Evolutionary conservation across 2,888 invertebrate species (phyloP), one percentile per base, ranked within the genome.

Genomic region (Chouioia cunea): DNA sequence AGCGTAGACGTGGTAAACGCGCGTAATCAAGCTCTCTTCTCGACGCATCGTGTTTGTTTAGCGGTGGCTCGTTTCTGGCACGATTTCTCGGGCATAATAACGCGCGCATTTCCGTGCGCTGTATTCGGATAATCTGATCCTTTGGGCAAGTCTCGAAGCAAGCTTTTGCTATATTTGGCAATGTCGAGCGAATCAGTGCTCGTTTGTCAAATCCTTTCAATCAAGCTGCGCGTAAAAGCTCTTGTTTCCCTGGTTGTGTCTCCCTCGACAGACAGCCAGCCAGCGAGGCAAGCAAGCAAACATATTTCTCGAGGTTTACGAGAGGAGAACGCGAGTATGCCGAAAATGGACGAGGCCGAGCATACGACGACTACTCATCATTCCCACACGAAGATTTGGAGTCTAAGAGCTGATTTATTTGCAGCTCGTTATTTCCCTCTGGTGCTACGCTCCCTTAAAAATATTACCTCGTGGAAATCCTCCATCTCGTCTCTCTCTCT

Each of bases 71-170:
- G 56, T 58, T 52, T n/a, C 18, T 52, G 20, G 46, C 52, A 18
- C 43, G 27, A n/a, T 2, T 36, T 47, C n/a, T 43, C 52, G 20
- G 20, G 44, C 46, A 54, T 59, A 53, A 59, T 60, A 53, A 20
- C 15, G 57, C 59, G 56, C 65, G 57, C 18, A n/a, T n/a, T n/a
- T 14, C 43, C 67, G 71, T 75, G 68, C 73, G 71, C 76, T n/a
- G n/a, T n/a, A 75, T 73, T 70, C 63, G 69, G 78, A 81, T 80
- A 78, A 81, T 78, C 76, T 77, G 64, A 74, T 74, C 71, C 74
- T 70, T 76, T 74, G 64, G 71, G 57, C 62, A 27, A 58, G 69
- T 71, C 71, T 65, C 36, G 36, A 10, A 36, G n/a, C 36, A 12
- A 3, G 10, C 6, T 3, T 36, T 36, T 12, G 36, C 27, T 27